Base-by-base conservation (phyloP, 2,888 invertebrate genomes). In the Sesamia inferens region DNA sequence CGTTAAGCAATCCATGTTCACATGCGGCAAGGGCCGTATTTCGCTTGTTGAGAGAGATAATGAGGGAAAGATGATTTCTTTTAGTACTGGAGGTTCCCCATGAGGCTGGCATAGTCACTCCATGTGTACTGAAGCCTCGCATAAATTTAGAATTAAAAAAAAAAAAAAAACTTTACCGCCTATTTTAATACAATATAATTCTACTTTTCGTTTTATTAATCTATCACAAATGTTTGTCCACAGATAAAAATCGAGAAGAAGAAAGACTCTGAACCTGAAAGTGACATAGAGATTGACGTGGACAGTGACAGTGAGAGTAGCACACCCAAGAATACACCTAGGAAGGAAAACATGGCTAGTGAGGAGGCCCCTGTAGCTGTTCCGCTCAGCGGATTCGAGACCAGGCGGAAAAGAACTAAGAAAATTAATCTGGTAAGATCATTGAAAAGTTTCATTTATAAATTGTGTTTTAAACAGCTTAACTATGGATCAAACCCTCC, bases 231-330 rank as follows among this genome's bases (percentile, higher is more conserved):
- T 22, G 55, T 31, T 44, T 5, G 3, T 48, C 2, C 22, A 13
- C 83, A 96, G 96, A 96, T 96, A 80, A 96, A 96, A 92, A 94
- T 96, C 70, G 95, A 95, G 79, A 96, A 96, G 86, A 95, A 94
- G 74, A 94, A 94, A 81, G 94, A 95, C 63, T 94, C 94, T 0
- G 96, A 96, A 47, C 92, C 94, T 69, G 96, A 96, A 22, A 96
- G 96, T 88, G 97, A 97, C 83, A 94, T 97, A 82, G 97, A 97
- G 74, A 93, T 97, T 79, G 97, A 97, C 77, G 92, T 97, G 81
- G 97, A 97, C 87, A 96, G 97, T 85, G 96, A 96, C 65, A 93
- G 91, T 78, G 96, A 95, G 58, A 86, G 84, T 19, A 80, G 75
- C 19, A 68, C 73, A 10, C 82, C 71, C 6, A 89, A 84, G 58